A percentile compares a stretch with the other conserved stretches of the same genome.
phyloP scores from a whole-genome alignment of 2,888 invertebrate genomes.

The Nezara viridula region DNA sequence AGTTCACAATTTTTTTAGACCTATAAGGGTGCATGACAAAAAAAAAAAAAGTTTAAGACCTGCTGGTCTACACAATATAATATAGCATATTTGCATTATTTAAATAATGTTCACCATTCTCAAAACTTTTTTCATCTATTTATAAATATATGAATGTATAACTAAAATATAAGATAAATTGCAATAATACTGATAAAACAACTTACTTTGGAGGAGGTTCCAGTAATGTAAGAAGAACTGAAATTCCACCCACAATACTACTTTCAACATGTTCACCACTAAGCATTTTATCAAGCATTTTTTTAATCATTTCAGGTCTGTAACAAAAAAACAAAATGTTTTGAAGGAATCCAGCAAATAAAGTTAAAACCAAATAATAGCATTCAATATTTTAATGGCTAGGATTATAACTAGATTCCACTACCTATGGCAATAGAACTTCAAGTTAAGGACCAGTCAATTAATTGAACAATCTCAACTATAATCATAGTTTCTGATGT shows the following conservation, averaged over 20 bases:
- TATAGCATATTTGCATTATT: too few relatives aligned
- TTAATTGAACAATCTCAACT: too few relatives aligned
- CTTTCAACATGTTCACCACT: constrained; percentile 77
- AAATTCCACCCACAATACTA: constrained; percentile 84
- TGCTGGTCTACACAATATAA: too few relatives aligned
- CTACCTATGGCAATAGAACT: neutral
- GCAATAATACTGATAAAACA: neutral
- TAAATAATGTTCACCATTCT: too few relatives aligned
- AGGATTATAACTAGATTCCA: neutral
- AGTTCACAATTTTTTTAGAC: too few relatives aligned
- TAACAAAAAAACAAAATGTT: constrained; percentile 66
- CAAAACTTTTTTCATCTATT: too few relatives aligned
- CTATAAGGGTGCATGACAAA: too few relatives aligned
- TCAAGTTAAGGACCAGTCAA: too few relatives aligned
- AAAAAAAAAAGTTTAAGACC: too few relatives aligned
- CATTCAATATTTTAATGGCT: neutral
- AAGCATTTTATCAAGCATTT: constrained; percentile 83
- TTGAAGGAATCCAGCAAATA: neutral
- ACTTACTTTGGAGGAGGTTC: constrained; percentile 70
- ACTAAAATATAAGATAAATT: neutral
- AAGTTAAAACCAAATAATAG: neutral
- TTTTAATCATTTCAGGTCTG: constrained; percentile 77
- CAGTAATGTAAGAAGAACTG: constrained; percentile 82
- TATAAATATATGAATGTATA: too few relatives aligned
- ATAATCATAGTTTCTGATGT: too few relatives aligned